Percentiles rank a stretch among this genome's conserved stretches.
Conservation (phyloP, 2,888 invertebrate species). For the Masnerella sp. region DNA sequence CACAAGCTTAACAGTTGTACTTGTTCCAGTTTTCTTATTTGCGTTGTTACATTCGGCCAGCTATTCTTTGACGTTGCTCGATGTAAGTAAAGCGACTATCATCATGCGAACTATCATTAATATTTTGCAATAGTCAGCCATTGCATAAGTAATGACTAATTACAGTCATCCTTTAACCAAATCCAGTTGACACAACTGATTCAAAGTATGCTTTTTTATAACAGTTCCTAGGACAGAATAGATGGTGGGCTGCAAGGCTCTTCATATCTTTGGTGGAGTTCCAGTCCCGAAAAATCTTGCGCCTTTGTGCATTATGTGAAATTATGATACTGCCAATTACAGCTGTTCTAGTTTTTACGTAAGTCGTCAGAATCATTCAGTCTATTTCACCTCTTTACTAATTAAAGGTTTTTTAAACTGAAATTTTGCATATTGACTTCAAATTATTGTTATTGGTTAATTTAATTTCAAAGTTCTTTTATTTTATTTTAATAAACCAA, state of each 20-base stretch:
- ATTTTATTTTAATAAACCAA: no score
- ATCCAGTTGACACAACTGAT: slow-evolving; percentile 25
- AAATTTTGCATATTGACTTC: no score
- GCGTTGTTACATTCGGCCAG: slow-evolving; percentile 95
- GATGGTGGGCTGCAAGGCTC: slow-evolving; percentile 92
- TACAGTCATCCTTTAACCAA: slow-evolving; percentile 14
- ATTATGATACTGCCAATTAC: slow-evolving; percentile 93
- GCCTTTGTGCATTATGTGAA: slow-evolving; percentile 94
- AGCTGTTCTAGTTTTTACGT: slow-evolving; percentile 90
- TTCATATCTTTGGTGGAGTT: slow-evolving; percentile 93
- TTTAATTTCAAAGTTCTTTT: no score
- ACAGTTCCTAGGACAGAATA: slow-evolving; percentile 94
- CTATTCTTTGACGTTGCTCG: slow-evolving; percentile 92
- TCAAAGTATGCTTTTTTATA: slow-evolving; percentile 47
- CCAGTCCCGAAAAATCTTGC: slow-evolving; percentile 92
- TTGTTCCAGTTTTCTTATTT: slow-evolving; percentile 94
- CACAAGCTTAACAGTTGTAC: slow-evolving; percentile 83
- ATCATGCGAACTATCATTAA: slow-evolving; percentile 37
- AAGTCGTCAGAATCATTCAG: slow-evolving; percentile 78
- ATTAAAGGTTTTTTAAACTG: no score
- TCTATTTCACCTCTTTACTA: no score
- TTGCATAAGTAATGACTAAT: slow-evolving; percentile 32
- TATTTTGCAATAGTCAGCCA: slow-evolving; percentile 26
- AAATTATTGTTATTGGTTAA: background rate
- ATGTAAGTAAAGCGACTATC: slow-evolving; percentile 85